Evolutionary conservation across 2,797 vertebrate species (phyloP), one percentile per base, ranked within the genome.

Genomic region (Threskiornis aethiopicus): DNA sequence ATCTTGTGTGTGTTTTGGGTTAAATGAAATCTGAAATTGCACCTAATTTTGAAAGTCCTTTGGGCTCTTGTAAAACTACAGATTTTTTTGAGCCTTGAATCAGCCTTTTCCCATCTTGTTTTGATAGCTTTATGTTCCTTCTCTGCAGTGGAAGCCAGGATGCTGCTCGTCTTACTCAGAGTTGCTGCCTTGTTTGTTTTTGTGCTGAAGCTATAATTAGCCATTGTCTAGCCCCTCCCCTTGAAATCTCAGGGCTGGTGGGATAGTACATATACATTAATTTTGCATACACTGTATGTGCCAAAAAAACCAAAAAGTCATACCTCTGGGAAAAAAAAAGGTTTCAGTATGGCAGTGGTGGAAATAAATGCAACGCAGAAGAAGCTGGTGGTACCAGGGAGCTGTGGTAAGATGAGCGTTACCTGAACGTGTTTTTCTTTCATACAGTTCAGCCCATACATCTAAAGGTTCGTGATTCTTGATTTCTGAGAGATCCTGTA

Each of bases 131-230:
- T 46, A 9, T 1, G 0, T 65, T 89, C 44, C 25, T 19, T 59
- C 37, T 84, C 17, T 2, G 3, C 7, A 29, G 14, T 52, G 82
- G 81, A 87, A 87, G 39, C 35, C 3, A 11, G 39, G 76, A 83
- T 93, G 93, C 41, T 87, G 78, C 79, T 65, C 47, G 39, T 33
- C 35, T 72, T 46, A 46, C 39, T 72, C 16, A 5, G 42, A 51
- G 70, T 47, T 59, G 81, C 52, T 83, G 67, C 79, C 61, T 69
- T 65, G 70, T 87, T 95, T 95, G 91, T 71, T 90, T 95, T 90
- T 47, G 61, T 88, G 71, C 75, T 25, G 69, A n/a, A 67, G 65
- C 91, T 95, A 20, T 95, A 93, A 94, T 95, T 84, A 93, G 35
- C 47, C 13, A 2, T 41, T 46, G 44, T 71, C 33, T 54, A 55